Evolutionary conservation across 2,113 vertebrate species (phyloP).

Genomic region (Ceyx cyanopectus): DNA sequence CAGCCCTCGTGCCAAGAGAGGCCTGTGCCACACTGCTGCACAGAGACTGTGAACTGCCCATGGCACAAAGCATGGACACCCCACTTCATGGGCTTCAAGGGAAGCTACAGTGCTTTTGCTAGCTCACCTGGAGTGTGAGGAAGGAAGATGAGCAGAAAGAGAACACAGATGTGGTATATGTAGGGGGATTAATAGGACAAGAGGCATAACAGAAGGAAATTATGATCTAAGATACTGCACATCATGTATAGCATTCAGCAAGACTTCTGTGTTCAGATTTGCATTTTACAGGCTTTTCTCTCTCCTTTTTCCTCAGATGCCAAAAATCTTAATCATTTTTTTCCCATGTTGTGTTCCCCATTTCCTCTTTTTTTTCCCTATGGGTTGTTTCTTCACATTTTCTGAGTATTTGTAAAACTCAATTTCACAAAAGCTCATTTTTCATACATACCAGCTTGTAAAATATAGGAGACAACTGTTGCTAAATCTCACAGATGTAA

Average conservation of each 20-base stretch:
- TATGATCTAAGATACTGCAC: background rate
- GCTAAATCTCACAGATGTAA: background rate
- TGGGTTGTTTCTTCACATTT: background rate
- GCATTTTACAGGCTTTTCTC: background rate
- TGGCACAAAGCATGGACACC: background rate
- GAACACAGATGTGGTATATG: background rate
- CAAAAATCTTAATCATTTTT: background rate
- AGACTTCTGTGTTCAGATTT: background rate
- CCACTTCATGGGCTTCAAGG: background rate
- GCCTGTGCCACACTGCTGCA: background rate
- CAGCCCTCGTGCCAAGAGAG: accelerated
- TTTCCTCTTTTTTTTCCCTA: background rate
- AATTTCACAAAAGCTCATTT: background rate
- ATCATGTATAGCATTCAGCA: background rate
- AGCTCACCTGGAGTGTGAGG: accelerated
- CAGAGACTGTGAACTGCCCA: accelerated
- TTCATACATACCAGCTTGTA: background rate
- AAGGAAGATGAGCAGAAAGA: background rate
- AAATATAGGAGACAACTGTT: background rate
- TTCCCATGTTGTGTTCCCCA: background rate
- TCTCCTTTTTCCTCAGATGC: background rate
- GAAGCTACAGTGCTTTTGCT: background rate
- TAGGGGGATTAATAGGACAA: background rate
- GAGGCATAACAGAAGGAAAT: background rate
- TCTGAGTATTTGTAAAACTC: background rate